phyloP scores from a whole-genome alignment of 2,888 invertebrate species.

The Chalcis sispes region DNA sequence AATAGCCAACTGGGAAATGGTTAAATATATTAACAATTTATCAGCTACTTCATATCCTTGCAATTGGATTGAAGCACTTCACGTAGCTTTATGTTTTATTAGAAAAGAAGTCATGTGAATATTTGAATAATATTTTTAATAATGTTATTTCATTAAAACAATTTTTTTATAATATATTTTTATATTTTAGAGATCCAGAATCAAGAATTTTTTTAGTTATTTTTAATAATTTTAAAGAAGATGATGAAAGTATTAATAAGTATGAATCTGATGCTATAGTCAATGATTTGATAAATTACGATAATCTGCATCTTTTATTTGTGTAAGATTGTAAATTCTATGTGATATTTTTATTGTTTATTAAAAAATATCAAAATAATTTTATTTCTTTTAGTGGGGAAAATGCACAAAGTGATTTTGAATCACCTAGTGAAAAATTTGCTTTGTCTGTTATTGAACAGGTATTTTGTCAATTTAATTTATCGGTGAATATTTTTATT shows the following conservation, averaged over 20 bases:
- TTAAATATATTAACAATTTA: conserved; percentile 59
- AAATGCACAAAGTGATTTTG: conserved; percentile 29
- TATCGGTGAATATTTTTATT: conserved; percentile 8
- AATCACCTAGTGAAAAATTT: conserved; percentile 57
- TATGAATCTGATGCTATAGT: conserved; percentile 57
- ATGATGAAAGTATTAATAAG: conserved; percentile 54
- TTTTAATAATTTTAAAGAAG: conserved; percentile 65
- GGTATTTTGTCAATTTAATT: conserved; percentile 60
- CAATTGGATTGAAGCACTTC: conserved; percentile 64
- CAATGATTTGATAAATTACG: conserved; percentile 28
- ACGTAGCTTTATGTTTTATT: conserved; percentile 59
- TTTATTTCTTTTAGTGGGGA: conserved; percentile 58
- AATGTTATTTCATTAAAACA: conserved; percentile 14
- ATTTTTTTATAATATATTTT: conserved; percentile 14
- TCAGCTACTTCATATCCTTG: conserved; percentile 49
- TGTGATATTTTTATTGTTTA: not conserved
- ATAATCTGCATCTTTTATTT: conserved; percentile 57
- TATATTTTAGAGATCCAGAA: conserved; percentile 41
- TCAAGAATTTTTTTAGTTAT: conserved; percentile 57
- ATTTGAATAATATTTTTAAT: not conserved
- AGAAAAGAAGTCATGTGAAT: conserved; percentile 59
- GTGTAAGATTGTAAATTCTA: conserved; percentile 60
- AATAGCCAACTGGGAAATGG: conserved; percentile 61
- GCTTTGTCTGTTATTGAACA: conserved; percentile 57
- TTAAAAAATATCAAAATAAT: conserved; percentile 9